Percentiles rank a stretch among this genome's conserved stretches.
phyloP scores from a whole-genome alignment of 2,888 invertebrate genomes.

The Odontocerum albicorne region DNA sequence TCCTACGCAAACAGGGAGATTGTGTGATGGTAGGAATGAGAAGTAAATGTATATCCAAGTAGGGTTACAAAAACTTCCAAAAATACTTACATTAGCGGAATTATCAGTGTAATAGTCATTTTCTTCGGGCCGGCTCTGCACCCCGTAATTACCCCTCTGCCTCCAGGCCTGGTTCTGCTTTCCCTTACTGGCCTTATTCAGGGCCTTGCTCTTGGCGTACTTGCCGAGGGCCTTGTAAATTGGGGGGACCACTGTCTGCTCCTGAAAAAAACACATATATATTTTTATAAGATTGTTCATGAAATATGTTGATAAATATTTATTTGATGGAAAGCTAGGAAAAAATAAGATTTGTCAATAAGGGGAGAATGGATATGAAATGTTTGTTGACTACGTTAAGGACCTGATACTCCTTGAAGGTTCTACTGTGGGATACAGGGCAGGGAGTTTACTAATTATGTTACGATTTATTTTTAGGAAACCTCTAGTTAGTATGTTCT shows the following conservation, averaged over 20 bases:
- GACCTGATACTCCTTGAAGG: no score
- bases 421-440: no score
- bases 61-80: not conserved
- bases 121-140: constrained; percentile 40
- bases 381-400: no score
- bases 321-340: no score
- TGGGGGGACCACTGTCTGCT: constrained; percentile 43
- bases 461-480: no score
- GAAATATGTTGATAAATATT: no score
- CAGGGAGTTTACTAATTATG: no score
- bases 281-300: not conserved
- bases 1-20: not conserved
- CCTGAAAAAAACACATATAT: constrained; percentile 40
- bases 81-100: constrained; percentile 22
- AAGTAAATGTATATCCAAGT: not conserved
- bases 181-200: constrained; percentile 36
- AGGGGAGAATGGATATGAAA: no score
- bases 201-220: constrained; percentile 43
- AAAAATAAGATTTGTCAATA: no score
- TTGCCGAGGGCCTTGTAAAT: constrained; percentile 46
- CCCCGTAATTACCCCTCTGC: constrained; percentile 39
- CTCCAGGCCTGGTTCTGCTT: constrained; percentile 39
- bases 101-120: constrained; percentile 40
- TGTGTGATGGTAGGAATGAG: not conserved
- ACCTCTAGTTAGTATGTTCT: no score